Evolutionary conservation across 2,113 vertebrate genomes (phyloP), one percentile per base, ranked within the genome.

Genomic region (Kryptolebias marmoratus): DNA sequence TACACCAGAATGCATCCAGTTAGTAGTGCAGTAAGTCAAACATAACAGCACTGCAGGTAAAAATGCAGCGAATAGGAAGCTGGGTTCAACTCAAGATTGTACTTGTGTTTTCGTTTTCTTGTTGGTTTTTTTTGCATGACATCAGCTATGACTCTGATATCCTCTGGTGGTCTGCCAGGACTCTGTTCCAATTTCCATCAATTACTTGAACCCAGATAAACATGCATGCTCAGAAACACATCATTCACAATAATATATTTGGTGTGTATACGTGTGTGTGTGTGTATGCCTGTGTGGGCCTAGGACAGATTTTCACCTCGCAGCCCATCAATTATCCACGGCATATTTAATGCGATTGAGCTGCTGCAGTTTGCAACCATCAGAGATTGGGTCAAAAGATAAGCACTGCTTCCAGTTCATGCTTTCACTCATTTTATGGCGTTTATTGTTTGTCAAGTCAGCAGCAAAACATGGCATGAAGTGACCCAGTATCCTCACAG

Each of bases 271-370:
- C 10, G 39, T 42, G 39, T 8, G 39, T 42, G 39, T 42, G 39
- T 42, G 39, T 5, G 39, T 10, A 1, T 42, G 36, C 7, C 3
- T 59, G 11, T 56, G 60, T 72, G 45, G 11, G 84, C 52, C 42
- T 42, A 50, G 32, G 57, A 80, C 52, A 64, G 44, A 75, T 78
- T 84, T 80, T 50, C 68, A 73, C 73, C 87, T 69, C 71, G 84
- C 69, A 57, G 18, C 22, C 63, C 66, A 85, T 92, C 66, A 84
- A 83, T 90, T 83, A 88, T 82, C 77, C 48, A 81, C 82, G 70
- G 56, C 60, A 77, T 82, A 74, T 82, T 84, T 79, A 80, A 89
- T 83, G 74, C 55, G 68, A 85, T 79, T 74, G 77, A 67, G 56
- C 80, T 86, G 75, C 65, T 74, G 68, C 80, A 71, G 70, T 77